Evolutionary conservation across 2,113 vertebrate genomes (phyloP).

Genomic region (Ia io): DNA sequence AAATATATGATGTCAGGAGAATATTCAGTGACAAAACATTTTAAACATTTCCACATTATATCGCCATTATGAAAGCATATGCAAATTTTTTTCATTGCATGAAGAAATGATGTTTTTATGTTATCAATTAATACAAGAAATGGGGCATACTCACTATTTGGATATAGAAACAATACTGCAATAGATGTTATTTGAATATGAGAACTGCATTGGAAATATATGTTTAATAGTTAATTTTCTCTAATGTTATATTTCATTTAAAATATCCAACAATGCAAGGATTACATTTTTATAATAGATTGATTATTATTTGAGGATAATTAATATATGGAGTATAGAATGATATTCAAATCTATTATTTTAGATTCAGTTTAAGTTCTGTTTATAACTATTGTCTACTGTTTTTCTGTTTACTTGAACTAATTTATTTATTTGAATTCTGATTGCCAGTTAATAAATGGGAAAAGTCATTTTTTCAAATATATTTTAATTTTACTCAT

Average conservation of each 20-base stretch:
- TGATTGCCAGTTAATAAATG: not conserved
- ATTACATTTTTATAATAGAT: not conserved
- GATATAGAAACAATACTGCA: not conserved
- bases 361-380: conserved; percentile 7
- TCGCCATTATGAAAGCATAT: not conserved
- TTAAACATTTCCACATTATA: not conserved
- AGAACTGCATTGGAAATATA: not conserved
- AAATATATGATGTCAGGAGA: not conserved
- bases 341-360: not conserved
- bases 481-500: not conserved
- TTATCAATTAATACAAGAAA: not conserved
- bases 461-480: not conserved
- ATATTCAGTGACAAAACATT: not conserved
- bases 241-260: not conserved
- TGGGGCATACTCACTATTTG: not conserved
- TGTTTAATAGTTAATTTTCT: not conserved
- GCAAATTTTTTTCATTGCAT: not conserved
- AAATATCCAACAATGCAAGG: not conserved
- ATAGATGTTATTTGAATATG: not conserved
- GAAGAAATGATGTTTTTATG: not conserved
- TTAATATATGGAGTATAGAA: not conserved
- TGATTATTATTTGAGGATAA: not conserved
- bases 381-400: not conserved
- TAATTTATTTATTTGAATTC: not conserved
- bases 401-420: conserved; percentile 4